Evolutionary conservation across 1,140 invertebrate species (phyloP).

Genomic region (Pteromalus puparum): DNA sequence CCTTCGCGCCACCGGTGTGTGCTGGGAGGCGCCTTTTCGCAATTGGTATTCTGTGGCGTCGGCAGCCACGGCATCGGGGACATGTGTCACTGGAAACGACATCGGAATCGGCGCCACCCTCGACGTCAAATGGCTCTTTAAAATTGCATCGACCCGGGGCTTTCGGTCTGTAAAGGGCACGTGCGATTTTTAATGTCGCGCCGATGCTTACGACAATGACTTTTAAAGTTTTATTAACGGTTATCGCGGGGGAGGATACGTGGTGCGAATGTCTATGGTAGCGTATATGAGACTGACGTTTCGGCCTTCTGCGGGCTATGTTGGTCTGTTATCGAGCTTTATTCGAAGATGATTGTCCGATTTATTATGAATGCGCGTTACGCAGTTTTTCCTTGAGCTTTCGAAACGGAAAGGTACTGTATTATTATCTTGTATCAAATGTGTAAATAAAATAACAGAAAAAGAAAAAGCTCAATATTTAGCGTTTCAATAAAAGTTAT

Average conservation of each 20-base stretch:
- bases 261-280: conserved; percentile 65
- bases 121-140: conserved; percentile 70
- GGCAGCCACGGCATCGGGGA: conserved; percentile 68
- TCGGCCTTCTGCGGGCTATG: background rate
- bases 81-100: conserved; percentile 71
- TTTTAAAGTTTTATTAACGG: conserved; percentile 75
- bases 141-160: conserved; percentile 70
- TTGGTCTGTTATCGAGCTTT: background rate
- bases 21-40: background rate
- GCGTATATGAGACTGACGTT: background rate
- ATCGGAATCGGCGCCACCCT: conserved; percentile 56
- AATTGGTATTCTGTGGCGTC: conserved; percentile 69
- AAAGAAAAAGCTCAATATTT: too few species aligned
- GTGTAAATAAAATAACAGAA: too few species aligned
- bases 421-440: too few species aligned
- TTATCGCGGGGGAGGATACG: conserved; percentile 66
- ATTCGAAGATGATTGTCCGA: background rate
- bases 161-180: conserved; percentile 68
- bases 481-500: too few species aligned
- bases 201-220: conserved; percentile 73
- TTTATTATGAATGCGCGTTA: conserved; percentile 2
- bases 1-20: conserved; percentile 29
- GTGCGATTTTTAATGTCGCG: conserved; percentile 74
- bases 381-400: too few species aligned
- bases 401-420: too few species aligned